Base-by-base conservation (phyloP, 92 coral and sea anemone species). In the Zoanthus sociatus region DNA sequence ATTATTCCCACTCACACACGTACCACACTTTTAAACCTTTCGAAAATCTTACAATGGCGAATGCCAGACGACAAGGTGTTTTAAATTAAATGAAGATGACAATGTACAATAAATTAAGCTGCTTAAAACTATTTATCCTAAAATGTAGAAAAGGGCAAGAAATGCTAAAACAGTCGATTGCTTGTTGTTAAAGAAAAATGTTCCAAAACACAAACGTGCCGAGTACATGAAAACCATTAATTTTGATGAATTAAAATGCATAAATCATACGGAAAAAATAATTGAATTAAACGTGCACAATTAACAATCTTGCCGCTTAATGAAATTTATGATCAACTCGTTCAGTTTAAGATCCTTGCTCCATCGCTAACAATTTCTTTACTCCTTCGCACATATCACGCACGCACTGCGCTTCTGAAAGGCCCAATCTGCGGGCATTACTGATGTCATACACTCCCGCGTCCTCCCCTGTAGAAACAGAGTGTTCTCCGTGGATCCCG, bases 311-410 rank as follows among this genome's bases (percentile, higher is more conserved):
- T 81, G 85, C 61, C 56, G 74, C 20, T 44, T 16, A 64, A 44
- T 74, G 42, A 14, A 20, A 44, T 18, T 9, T 45, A 21, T 17
- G 16, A 69, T 18, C 72, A 60, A 58, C 9, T 78, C 55, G 6
- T 63, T 16, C 75, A 81, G 46, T 81, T 66, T 64, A 81, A 16
- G 90, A 92, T 67, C 92, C 93, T 54, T 83, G 85, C 74, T 94
- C 98, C 67, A 94, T 88, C 50, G 71, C 98, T 78, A 94, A 68
- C 71, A 94, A 90, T 86, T 94, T 92, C 91, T 96, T 96, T 45
- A 96, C 98, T 66, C 98, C 98, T 67, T 94, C 89, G 90, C 92
- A 94, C 98, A 96, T 96, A 77, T 96, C 98, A 74, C 93, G 95
- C 37, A 96, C 98, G 73, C 96, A 92, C 89, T 94, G 96, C 76